Conservation (phyloP, 1,140 invertebrate species). For the Coelopa frigida region DNA sequence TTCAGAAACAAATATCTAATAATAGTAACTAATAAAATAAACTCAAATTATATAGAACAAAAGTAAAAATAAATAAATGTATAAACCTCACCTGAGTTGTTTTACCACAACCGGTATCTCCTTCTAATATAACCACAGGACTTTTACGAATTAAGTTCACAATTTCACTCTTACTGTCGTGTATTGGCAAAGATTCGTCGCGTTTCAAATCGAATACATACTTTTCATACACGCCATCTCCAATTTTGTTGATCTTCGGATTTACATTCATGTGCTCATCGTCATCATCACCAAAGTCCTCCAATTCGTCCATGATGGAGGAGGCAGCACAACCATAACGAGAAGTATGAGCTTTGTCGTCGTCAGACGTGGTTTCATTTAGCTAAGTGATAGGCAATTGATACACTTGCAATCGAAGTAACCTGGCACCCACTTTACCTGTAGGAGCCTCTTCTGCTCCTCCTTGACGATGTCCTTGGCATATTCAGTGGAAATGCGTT, state of each 20-base stretch:
- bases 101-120: slow-evolving; percentile 63
- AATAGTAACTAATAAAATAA: no score
- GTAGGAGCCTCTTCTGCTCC: slow-evolving; percentile 21
- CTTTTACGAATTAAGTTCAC: slow-evolving; percentile 22
- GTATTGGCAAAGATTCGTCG: slow-evolving; percentile 30
- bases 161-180: slow-evolving; percentile 24
- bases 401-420: background rate
- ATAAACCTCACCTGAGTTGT: slow-evolving; percentile 61
- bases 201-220: slow-evolving; percentile 30
- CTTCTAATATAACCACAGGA: slow-evolving; percentile 35
- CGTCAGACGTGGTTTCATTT: no score
- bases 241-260: slow-evolving; percentile 12
- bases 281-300: slow-evolving; percentile 17
- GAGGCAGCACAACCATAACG: slow-evolving; percentile 4
- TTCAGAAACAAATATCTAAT: slow-evolving; percentile 6
- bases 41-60: no score
- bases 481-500: slow-evolving; percentile 28
- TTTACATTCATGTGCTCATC: slow-evolving; percentile 9
- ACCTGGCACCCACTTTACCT: slow-evolving; percentile 16
- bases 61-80: background rate
- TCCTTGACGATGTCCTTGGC: slow-evolving; percentile 15
- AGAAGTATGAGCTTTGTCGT: no score
- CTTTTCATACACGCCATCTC: slow-evolving; percentile 27
- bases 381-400: no score
- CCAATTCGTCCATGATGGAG: slow-evolving; percentile 25